Evolutionary conservation across 1,140 invertebrate genomes (phyloP).

Genomic region (Aphaenogaster ashmeadi): DNA sequence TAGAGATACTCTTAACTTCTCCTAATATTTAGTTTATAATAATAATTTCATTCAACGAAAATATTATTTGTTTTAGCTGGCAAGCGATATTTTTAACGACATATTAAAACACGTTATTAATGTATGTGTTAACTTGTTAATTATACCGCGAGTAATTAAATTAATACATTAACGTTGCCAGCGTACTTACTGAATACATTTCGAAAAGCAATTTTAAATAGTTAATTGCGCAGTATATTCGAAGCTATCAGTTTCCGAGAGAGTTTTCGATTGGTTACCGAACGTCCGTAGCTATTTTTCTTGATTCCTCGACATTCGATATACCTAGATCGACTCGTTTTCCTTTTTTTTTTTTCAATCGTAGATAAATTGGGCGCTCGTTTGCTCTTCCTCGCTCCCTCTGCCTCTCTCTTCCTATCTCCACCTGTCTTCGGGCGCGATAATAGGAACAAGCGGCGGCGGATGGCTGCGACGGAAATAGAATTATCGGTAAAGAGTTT

Average conservation of each 20-base stretch:
- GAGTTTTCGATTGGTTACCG: conserved; percentile 4
- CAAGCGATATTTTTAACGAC: not conserved
- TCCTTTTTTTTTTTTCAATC: conserved; percentile 43
- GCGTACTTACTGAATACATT: not conserved
- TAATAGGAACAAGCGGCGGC: conserved; percentile 56
- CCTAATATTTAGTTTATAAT: not conserved
- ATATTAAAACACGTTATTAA: not conserved
- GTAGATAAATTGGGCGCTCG: conserved; percentile 43
- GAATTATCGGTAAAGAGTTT: conserved; percentile 67
- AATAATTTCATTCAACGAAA: conserved; percentile 4
- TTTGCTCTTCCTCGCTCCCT: not conserved
- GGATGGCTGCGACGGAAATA: conserved; percentile 58
- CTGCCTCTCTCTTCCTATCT: not conserved
- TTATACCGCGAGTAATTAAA: not conserved
- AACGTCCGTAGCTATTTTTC: conserved; percentile 24
- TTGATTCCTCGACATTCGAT: conserved; percentile 42
- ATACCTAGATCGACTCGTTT: conserved; percentile 19
- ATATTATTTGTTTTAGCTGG: not conserved
- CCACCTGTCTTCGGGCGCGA: conserved; percentile 40
- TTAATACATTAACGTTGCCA: not conserved
- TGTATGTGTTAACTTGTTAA: not conserved
- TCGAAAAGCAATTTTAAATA: conserved; percentile 18
- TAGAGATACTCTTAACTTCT: not conserved
- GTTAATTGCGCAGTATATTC: not conserved
- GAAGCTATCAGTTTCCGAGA: not conserved